Conservation (phyloP, 2,888 invertebrate genomes). For the Chrysopilus asiliformis region DNA sequence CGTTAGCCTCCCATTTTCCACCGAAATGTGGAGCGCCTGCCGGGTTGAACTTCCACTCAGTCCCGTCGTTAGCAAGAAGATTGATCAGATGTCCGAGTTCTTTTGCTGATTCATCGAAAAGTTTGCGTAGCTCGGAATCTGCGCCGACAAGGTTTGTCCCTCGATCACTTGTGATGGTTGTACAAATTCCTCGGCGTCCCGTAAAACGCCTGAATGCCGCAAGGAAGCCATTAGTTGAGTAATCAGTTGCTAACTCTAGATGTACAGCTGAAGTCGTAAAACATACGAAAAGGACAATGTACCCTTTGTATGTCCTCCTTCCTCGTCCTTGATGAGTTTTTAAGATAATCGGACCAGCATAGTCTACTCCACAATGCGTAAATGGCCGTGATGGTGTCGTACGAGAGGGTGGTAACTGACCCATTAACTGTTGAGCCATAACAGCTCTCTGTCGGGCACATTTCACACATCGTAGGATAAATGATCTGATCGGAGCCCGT, state of each 20-base stretch:
- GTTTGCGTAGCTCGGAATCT: slow-evolving; percentile 1
- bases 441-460: background rate
- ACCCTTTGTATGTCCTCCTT: slow-evolving; percentile 15
- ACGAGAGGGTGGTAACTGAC: background rate
- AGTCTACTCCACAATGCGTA: slow-evolving; percentile 13
- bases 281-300: slow-evolving; percentile 20
- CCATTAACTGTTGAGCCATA: slow-evolving; percentile 3
- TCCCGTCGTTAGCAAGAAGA: slow-evolving; percentile 8
- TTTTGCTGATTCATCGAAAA: slow-evolving; percentile 1
- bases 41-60: slow-evolving; percentile 22
- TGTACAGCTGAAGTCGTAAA: slow-evolving; percentile 15
- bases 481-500: background rate
- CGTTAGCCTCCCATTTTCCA: slow-evolving; percentile 22
- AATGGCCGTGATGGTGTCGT: slow-evolving; percentile 11
- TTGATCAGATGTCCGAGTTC: slow-evolving; percentile 1
- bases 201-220: slow-evolving; percentile 20
- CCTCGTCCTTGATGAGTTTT: slow-evolving; percentile 11
- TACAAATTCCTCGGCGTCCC: slow-evolving; percentile 18
- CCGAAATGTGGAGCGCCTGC: slow-evolving; percentile 22
- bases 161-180: slow-evolving; percentile 19
- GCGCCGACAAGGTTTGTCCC: slow-evolving; percentile 24
- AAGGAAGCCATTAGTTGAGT: slow-evolving; percentile 18
- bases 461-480: background rate
- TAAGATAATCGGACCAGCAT: slow-evolving; percentile 14
- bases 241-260: slow-evolving; percentile 11